A percentile compares a stretch with the other conserved stretches of the same genome.
Conservation (phyloP, 1,140 invertebrate genomes). For the Chymomyza costata region DNA sequence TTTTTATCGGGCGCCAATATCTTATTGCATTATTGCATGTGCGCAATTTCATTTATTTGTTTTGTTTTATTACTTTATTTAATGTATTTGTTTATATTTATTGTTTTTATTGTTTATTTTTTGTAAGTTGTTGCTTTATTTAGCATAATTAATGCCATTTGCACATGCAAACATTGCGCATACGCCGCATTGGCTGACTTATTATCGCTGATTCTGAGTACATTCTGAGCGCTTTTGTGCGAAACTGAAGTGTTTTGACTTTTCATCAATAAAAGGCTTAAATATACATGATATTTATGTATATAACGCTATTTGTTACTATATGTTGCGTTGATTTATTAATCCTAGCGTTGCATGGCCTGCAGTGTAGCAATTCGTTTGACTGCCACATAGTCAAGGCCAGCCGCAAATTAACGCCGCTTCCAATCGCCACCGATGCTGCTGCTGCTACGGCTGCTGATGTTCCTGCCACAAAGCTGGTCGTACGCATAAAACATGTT, state of each 20-base stretch:
- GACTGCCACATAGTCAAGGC: constrained; percentile 42
- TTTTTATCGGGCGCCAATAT: constrained; percentile 55
- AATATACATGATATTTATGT: too few species aligned
- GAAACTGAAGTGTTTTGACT: constrained; percentile 69
- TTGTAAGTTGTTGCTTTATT: constrained; percentile 17
- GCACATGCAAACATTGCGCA: constrained; percentile 60
- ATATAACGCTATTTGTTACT: too few species aligned
- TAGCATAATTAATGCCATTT: constrained; percentile 64
- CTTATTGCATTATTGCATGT: too few species aligned
- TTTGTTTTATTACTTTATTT: too few species aligned
- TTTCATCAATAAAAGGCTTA: too few species aligned
- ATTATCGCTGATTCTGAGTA: too few species aligned
- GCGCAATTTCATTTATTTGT: constrained; percentile 36
- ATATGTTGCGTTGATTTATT: constrained; percentile 58
- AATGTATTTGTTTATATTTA: constrained; percentile 43
- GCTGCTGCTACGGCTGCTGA: too few species aligned
- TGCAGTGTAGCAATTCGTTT: constrained; percentile 65
- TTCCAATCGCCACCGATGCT: constrained; percentile 54
- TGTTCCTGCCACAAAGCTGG: constrained; percentile 68
- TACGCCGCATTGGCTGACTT: constrained; percentile 39
- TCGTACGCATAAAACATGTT: constrained; percentile 73
- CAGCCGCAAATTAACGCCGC: constrained; percentile 56
- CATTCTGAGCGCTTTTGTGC: too few species aligned
- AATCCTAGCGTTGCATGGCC: constrained; percentile 58
- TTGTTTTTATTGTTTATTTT: constrained; percentile 16